Evolutionary conservation across 23 tunicate species (phyloP).

Genomic region (Halocynthia roretzi): DNA sequence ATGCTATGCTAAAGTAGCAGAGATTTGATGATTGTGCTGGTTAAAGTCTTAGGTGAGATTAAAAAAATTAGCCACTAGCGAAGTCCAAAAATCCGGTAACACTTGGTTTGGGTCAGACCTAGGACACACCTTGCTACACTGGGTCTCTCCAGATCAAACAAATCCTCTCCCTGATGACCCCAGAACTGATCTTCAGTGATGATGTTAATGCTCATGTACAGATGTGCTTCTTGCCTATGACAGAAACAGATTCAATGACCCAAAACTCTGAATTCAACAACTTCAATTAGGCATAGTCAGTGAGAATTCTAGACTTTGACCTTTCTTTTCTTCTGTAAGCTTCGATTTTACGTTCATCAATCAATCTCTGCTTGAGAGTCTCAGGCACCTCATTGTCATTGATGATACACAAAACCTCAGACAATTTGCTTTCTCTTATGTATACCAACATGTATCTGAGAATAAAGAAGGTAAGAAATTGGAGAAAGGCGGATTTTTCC

Average conservation of each 20-base stretch:
- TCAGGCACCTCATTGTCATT: constrained; percentile 79
- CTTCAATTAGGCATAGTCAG: background rate
- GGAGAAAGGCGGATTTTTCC: too few species aligned
- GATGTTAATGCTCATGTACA: constrained; percentile 77
- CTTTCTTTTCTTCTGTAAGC: constrained; percentile 88
- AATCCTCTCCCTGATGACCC: constrained; percentile 92
- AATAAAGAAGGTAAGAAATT: background rate
- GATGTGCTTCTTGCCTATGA: constrained; percentile 76
- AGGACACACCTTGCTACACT: constrained; percentile 83
- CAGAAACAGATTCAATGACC: background rate
- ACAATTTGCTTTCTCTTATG: constrained; percentile 73
- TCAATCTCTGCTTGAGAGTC: constrained; percentile 48
- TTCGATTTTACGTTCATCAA: constrained; percentile 75
- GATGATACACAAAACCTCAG: constrained; percentile 78
- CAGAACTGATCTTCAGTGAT: constrained; percentile 95
- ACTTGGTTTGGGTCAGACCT: too few species aligned
- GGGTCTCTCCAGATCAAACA: constrained; percentile 78
- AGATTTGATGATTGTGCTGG: too few species aligned
- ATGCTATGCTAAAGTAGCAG: too few species aligned
- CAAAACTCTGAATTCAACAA: background rate
- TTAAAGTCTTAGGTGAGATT: too few species aligned
- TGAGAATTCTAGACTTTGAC: constrained; percentile 1
- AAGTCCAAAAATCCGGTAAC: too few species aligned
- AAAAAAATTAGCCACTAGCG: too few species aligned
- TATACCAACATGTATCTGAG: constrained; percentile 94